Conservation (phyloP, 2,113 vertebrate species). For the Beaufortia kweichowensis region DNA sequence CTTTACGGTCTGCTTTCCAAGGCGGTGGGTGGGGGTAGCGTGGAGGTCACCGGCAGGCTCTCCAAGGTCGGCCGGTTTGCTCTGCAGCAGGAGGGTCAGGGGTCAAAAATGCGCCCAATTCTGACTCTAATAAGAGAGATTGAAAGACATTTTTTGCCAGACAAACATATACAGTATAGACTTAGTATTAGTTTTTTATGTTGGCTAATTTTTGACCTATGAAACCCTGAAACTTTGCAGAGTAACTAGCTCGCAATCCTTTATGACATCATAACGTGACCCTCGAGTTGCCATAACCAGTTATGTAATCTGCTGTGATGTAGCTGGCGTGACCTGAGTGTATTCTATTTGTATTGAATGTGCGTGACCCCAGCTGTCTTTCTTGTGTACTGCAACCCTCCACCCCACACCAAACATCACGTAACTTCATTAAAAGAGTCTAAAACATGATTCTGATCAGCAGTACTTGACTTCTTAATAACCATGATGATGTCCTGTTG, state of each 20-base stretch:
- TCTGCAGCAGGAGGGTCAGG: slow-evolving; percentile 37
- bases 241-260: slow-evolving; percentile 43
- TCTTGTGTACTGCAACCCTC: not conserved
- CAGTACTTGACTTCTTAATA: too few relatives aligned
- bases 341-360: not conserved
- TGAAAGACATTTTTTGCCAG: too few relatives aligned
- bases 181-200: not conserved
- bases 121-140: not conserved
- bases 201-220: slow-evolving; percentile 33
- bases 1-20: slow-evolving; percentile 65
- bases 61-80: slow-evolving; percentile 67
- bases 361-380: not conserved
- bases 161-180: not conserved
- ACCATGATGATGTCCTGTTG: too few relatives aligned
- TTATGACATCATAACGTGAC: too few relatives aligned
- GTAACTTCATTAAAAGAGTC: slow-evolving; percentile 2
- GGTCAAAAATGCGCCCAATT: slow-evolving; percentile 32
- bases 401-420: slow-evolving; percentile 4
- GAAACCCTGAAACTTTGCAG: slow-evolving; percentile 19
- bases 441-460: not conserved
- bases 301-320: not conserved
- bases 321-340: slow-evolving; percentile 4
- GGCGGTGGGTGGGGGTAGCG: slow-evolving; percentile 56
- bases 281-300: not conserved
- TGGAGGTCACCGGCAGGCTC: slow-evolving; percentile 64